Base-by-base conservation (phyloP, 2,797 vertebrate species). In the Melanitta fusca region DNA sequence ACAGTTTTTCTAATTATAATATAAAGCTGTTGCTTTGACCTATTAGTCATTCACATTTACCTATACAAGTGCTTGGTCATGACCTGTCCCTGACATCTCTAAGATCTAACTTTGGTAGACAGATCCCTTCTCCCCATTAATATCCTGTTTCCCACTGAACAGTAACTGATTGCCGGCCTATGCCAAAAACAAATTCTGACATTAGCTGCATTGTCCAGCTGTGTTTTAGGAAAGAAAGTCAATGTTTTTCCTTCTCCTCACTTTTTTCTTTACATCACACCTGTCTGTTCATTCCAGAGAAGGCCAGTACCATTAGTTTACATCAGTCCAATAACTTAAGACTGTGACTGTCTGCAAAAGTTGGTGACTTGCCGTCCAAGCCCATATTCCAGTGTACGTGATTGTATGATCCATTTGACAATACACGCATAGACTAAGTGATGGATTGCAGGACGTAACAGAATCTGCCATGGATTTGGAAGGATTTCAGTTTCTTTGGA, bases 381-480 rank as follows among this genome's bases (percentile, higher is more conserved):
- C 32, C 60, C n/a, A 10, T 39, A 60, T 22, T 34, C 20, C 51
- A 17, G 20, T 54, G 39, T 60, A 38, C 7, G 0, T 69, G 62
- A 57, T 13, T 64, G 54, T 74, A 56, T 1, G 2, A 22, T 13
- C 62, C 18, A 6, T 47, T 70, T 81, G 77, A 80, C 19, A 68
- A 62, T 80, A 17, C 32, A 14, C 4, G 21, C 2, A 1, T 39
- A 80, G n/a, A n/a, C 7, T 30, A 85, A 53, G 64, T 94, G 92
- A 93, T 74, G 71, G 80, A 93, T 94, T 89, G 64, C 69, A 87
- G 71, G 57, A 89, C 62, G 38, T 1, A 88, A 70, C 51, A 83
- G 94, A 96, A 81, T 69, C 91, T 96, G 83, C 73, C 70, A 84
- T 72, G 43, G 38, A 70, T 51, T 92, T 95, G 93, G 86, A 96